Percentiles rank a stretch among this genome's conserved stretches.
phyloP scores from a whole-genome alignment of 2,113 vertebrate genomes.

The Ibidorhyncha struthersii region DNA sequence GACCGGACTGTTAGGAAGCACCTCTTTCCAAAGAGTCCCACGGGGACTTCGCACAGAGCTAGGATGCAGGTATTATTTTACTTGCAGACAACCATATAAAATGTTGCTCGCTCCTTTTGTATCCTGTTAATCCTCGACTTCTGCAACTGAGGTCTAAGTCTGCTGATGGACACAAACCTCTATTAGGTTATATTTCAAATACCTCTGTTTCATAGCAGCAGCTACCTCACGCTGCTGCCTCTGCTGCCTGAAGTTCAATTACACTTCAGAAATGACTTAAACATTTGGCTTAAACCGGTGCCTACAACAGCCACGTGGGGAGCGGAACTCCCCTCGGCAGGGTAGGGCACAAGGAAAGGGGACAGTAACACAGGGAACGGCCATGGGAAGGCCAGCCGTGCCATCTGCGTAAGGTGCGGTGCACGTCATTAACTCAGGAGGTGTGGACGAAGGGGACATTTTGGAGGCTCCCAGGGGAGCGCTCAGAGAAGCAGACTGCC shows the following conservation, averaged over 20 bases:
- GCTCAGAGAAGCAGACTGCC: background rate
- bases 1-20: background rate
- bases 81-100: background rate
- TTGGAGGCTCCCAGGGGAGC: background rate
- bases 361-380: background rate
- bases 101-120: background rate
- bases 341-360: background rate
- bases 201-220: background rate
- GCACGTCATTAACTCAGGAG: rapidly evolving
- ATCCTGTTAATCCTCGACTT: background rate
- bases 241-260: background rate
- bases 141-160: background rate
- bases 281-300: background rate
- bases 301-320: background rate
- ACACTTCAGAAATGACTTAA: background rate
- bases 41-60: background rate
- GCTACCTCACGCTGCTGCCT: background rate
- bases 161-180: rapidly evolving
- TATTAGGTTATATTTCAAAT: background rate
- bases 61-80: background rate
- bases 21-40: background rate
- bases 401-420: background rate
- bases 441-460: background rate
- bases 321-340: background rate
- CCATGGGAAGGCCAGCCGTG: too few species aligned